phyloP scores from a whole-genome alignment of 2,113 vertebrate species.

The Burhinus oedicnemus region DNA sequence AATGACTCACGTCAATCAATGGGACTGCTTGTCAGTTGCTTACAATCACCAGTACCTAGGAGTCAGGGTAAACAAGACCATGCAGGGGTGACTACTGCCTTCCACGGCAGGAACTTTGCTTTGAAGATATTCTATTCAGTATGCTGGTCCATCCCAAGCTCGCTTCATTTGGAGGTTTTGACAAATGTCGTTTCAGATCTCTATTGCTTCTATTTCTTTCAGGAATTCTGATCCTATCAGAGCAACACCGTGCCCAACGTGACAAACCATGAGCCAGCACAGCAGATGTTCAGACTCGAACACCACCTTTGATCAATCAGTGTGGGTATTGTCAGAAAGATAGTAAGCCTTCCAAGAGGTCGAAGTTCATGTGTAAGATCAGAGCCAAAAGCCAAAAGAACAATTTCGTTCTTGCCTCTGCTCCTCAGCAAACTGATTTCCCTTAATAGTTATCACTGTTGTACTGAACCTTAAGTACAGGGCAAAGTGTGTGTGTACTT shows the following conservation, averaged over 20 bases:
- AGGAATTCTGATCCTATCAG: background rate
- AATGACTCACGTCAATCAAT: background rate
- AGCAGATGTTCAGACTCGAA: background rate
- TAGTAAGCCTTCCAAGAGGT: background rate
- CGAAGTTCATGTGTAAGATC: background rate
- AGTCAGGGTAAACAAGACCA: background rate
- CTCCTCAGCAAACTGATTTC: background rate
- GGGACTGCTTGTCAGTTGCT: background rate
- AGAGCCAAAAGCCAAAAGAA: background rate
- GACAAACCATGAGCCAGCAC: background rate
- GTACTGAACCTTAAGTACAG: background rate
- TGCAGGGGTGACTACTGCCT: background rate
- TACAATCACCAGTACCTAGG: background rate
- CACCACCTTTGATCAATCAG: background rate
- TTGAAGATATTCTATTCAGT: background rate
- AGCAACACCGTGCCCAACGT: rapidly evolving
- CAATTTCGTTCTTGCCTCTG: background rate
- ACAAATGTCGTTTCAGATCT: background rate
- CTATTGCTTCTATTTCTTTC: background rate
- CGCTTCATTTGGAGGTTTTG: background rate
- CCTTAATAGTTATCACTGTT: background rate
- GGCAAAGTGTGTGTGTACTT: background rate
- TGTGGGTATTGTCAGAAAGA: background rate
- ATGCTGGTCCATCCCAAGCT: background rate
- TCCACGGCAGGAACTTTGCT: background rate